Evolutionary conservation across 2,113 vertebrate genomes (phyloP).

Genomic region (Narcine bancroftii): DNA sequence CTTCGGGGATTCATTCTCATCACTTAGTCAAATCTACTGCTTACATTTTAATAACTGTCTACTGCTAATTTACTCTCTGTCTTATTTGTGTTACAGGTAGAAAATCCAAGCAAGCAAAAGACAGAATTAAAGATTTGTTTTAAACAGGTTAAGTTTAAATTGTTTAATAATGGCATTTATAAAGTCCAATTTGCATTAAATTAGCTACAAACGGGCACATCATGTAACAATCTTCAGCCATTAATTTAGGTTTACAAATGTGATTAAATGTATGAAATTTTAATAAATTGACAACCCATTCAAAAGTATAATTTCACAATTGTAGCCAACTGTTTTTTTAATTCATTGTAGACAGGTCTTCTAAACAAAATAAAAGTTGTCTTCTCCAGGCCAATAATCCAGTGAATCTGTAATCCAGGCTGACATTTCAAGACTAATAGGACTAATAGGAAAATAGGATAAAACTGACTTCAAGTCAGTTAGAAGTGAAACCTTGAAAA

Average conservation of each 20-base stretch:
- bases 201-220: background rate
- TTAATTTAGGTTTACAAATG: background rate
- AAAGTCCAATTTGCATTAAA: background rate
- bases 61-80: background rate
- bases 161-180: background rate
- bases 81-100: background rate
- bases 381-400: background rate
- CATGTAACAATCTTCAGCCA: background rate
- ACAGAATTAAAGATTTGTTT: background rate
- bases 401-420: too few species aligned
- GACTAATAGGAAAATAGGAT: too few species aligned
- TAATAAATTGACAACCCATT: background rate
- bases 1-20: background rate
- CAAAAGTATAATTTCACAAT: background rate
- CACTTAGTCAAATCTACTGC: background rate
- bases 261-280: background rate
- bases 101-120: background rate
- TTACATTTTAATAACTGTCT: background rate
- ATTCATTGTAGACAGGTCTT: background rate
- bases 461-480: too few species aligned
- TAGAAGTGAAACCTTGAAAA: too few species aligned
- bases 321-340: background rate
- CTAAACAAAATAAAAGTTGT: background rate
- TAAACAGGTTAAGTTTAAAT: background rate
- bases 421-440: too few species aligned